Conservation (phyloP, 2,888 invertebrate genomes). For the Pecten maximus region DNA sequence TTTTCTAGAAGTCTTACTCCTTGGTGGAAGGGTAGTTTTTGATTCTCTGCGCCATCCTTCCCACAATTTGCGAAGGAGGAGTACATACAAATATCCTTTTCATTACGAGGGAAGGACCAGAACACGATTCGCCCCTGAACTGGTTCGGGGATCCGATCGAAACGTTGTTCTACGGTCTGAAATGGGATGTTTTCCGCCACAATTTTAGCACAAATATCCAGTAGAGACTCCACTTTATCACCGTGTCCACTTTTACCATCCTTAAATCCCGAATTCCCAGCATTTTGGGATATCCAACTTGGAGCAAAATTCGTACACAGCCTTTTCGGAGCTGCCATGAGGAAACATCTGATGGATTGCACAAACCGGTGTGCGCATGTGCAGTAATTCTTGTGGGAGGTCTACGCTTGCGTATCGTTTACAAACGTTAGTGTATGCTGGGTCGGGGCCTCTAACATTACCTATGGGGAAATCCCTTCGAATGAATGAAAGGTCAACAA, state of each 20-base stretch:
- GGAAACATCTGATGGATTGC: conserved; percentile 74
- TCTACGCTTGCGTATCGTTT: conserved; percentile 70
- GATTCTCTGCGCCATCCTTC: conserved; percentile 86
- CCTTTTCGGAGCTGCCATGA: conserved; percentile 79
- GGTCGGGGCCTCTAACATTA: conserved; percentile 69
- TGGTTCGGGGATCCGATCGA: conserved; percentile 93
- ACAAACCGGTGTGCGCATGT: conserved; percentile 70
- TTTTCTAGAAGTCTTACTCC: conserved; percentile 92
- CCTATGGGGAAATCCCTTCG: conserved; percentile 64
- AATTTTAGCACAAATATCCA: conserved; percentile 92
- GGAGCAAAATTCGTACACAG: conserved; percentile 76
- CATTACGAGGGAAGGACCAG: conserved; percentile 94
- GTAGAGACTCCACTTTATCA: conserved; percentile 86
- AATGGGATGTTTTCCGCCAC: conserved; percentile 93
- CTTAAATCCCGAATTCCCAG: conserved; percentile 67
- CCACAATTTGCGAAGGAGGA: conserved; percentile 87
- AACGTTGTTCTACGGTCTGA: conserved; percentile 93
- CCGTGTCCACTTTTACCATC: conserved; percentile 70
- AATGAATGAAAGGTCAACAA: conserved; percentile 69
- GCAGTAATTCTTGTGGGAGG: conserved; percentile 65
- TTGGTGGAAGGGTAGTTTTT: conserved; percentile 92
- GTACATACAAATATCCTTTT: conserved; percentile 94
- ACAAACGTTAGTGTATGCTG: conserved; percentile 61
- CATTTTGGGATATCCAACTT: conserved; percentile 69
- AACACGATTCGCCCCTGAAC: conserved; percentile 93